phyloP scores from a whole-genome alignment of 2,888 invertebrate genomes.

The Amphipyra tragopoginis region DNA sequence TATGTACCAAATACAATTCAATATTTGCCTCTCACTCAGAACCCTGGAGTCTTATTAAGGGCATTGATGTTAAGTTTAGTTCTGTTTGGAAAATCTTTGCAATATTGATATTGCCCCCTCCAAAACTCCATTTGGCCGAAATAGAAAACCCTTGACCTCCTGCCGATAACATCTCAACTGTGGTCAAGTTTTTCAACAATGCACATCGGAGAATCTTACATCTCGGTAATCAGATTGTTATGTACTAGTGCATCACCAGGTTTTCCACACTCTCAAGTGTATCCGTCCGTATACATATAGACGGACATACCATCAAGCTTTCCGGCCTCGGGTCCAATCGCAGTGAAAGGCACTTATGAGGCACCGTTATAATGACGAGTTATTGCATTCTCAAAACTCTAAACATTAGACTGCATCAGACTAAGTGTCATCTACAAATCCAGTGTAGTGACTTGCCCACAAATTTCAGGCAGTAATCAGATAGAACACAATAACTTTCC shows the following conservation, averaged over 20 bases:
- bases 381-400: slow-evolving; percentile 88
- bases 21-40: slow-evolving; percentile 89
- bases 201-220: slow-evolving; percentile 73
- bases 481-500: slow-evolving; percentile 92
- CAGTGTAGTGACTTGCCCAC: slow-evolving; percentile 86
- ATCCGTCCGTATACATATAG: slow-evolving; percentile 78
- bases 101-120: slow-evolving; percentile 77
- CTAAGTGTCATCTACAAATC: slow-evolving; percentile 81
- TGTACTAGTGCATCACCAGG: slow-evolving; percentile 87
- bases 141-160: slow-evolving; percentile 90
- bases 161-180: slow-evolving; percentile 80
- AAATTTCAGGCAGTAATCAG: slow-evolving; percentile 84
- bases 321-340: slow-evolving; percentile 89
- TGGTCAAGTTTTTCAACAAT: slow-evolving; percentile 90
- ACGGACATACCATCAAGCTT: slow-evolving; percentile 90
- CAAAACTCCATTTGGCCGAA: slow-evolving; percentile 89
- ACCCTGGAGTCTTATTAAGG: slow-evolving; percentile 88
- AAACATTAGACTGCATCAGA: slow-evolving; percentile 79
- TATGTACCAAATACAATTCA: slow-evolving; percentile 78
- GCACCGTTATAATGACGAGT: slow-evolving; percentile 89
- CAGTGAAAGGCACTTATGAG: slow-evolving; percentile 89
- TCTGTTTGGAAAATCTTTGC: slow-evolving; percentile 60
- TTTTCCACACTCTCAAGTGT: slow-evolving; percentile 88
- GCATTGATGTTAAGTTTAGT: slow-evolving; percentile 70
- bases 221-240: slow-evolving; percentile 61